Evolutionary conservation across 30 jellyfish, hydroid and myxozoan genomes (phyloP).

Genomic region (Cassiopea andromeda): DNA sequence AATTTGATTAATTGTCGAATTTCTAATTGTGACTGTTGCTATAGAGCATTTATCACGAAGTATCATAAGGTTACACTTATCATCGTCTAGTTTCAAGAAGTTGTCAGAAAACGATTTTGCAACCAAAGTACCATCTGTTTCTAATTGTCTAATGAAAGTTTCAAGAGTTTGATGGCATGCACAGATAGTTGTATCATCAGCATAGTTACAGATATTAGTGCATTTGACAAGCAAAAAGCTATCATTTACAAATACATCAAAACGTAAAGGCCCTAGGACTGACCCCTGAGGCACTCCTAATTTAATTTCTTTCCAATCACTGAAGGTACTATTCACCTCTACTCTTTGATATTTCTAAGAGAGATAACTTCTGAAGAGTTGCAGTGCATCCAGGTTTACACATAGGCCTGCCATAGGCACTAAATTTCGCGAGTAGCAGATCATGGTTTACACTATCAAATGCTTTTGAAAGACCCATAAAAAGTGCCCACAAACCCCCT

Average conservation of each 20-base stretch:
- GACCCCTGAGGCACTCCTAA: conserved; percentile 13
- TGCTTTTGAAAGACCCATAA: conserved; percentile 4
- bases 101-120: conserved; percentile 55
- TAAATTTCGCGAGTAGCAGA: not conserved
- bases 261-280: conserved; percentile 2
- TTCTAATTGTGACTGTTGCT: conserved; percentile 43
- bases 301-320: conserved; percentile 1
- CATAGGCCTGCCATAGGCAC: not conserved
- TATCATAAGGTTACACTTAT: conserved; percentile 49
- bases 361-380: conserved; percentile 6
- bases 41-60: conserved; percentile 38
- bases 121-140: conserved; percentile 29
- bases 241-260: conserved; percentile 1
- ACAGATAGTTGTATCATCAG: conserved; percentile 49
- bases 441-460: not conserved
- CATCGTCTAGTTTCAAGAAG: conserved; percentile 34
- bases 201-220: conserved; percentile 35
- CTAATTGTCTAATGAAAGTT: conserved; percentile 22
- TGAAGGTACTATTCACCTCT: conserved; percentile 11
- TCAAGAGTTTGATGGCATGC: conserved; percentile 44
- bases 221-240: not conserved
- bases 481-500: conserved; percentile 10
- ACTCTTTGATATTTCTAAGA: conserved; percentile 1
- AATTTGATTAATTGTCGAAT: conserved; percentile 28
- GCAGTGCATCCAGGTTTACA: not conserved